phyloP scores from a whole-genome alignment of 2,113 vertebrate species.

The Chionis minor region DNA sequence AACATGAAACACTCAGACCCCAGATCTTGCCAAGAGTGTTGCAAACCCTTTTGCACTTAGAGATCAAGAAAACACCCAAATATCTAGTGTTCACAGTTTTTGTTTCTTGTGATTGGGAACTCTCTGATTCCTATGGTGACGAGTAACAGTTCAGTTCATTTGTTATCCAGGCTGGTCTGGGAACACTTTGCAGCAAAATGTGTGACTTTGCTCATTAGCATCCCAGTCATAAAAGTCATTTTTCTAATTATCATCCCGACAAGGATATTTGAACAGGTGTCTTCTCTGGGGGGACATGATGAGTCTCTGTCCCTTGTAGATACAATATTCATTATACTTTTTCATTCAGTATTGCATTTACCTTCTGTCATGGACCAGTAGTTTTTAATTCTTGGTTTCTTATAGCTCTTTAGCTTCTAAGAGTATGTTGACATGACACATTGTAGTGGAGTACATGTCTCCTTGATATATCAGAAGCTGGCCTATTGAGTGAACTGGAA shows the following conservation, averaged over 20 bases:
- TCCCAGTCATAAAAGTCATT: not conserved
- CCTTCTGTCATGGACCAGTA: not conserved
- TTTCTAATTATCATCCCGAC: not conserved
- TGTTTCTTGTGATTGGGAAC: not conserved
- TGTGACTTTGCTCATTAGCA: slow-evolving; percentile 9
- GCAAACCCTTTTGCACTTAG: not conserved
- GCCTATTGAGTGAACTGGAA: not conserved
- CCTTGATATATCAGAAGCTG: not conserved
- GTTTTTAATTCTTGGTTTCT: not conserved
- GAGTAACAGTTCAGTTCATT: not conserved
- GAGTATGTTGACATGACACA: fast-evolving
- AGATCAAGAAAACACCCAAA: not conserved
- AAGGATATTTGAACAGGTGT: not conserved
- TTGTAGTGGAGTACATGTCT: not conserved
- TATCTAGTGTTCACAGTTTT: not conserved
- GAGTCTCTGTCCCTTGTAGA: not conserved
- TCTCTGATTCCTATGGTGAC: not conserved
- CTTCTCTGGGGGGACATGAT: not conserved
- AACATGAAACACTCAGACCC: fast-evolving
- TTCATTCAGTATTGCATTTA: not conserved
- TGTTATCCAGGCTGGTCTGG: not conserved
- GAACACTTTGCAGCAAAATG: not conserved
- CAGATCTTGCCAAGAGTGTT: not conserved
- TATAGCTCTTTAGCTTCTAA: not conserved
- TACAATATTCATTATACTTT: not conserved